phyloP scores from a whole-genome alignment of 2,888 invertebrate species.

The Parapristionchus giblindavisi region DNA sequence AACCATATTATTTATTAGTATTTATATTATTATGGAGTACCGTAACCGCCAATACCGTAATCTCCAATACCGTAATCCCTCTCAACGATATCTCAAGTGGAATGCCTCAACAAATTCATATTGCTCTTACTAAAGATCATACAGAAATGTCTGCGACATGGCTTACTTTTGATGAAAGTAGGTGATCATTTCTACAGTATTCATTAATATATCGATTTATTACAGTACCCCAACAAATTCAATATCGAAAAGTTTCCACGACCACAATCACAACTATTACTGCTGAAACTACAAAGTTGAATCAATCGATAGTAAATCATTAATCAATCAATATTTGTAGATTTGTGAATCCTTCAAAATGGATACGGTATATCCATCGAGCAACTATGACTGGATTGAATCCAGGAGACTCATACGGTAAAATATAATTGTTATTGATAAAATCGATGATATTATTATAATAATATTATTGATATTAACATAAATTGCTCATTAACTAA shows the following conservation, averaged over 20 bases:
- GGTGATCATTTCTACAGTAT: not conserved
- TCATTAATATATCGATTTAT: not conserved
- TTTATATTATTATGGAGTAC: not conserved
- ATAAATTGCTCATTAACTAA: not conserved
- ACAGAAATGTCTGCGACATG: slow-evolving; percentile 59
- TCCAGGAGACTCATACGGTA: slow-evolving; percentile 56
- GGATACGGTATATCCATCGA: slow-evolving; percentile 79
- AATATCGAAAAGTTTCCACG: not conserved
- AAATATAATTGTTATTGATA: not conserved
- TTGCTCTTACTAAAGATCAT: slow-evolving; percentile 54
- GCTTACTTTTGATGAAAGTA: slow-evolving; percentile 49
- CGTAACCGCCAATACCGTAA: not conserved
- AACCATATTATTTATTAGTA: too few relatives aligned
- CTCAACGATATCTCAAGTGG: not conserved
- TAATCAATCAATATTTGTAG: too few relatives aligned
- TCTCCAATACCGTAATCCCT: not conserved
- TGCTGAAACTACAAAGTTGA: not conserved
- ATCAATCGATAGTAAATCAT: too few relatives aligned
- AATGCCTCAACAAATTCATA: slow-evolving; percentile 56
- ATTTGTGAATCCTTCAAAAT: too few relatives aligned
- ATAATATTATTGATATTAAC: not conserved
- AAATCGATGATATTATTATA: not conserved
- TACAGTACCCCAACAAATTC: not conserved
- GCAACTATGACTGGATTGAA: slow-evolving; percentile 74
- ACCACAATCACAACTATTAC: not conserved